A percentile compares a stretch with the other conserved stretches of the same genome.
phyloP scores from a whole-genome alignment of 2,113 vertebrate genomes.

The Caracal caracal region DNA sequence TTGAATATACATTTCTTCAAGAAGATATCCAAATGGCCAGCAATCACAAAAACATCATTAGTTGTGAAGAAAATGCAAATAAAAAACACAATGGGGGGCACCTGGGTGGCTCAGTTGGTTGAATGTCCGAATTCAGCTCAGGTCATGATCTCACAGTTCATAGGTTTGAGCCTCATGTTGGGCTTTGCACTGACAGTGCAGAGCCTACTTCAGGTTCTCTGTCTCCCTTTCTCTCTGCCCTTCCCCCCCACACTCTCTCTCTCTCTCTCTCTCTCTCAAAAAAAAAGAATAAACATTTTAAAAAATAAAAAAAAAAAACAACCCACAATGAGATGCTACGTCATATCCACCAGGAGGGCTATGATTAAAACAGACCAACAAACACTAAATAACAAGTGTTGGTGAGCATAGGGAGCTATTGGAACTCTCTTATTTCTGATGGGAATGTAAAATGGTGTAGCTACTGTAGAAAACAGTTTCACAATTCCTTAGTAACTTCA shows the following conservation, averaged over 20 bases:
- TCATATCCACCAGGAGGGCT: not conserved
- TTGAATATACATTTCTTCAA: no score
- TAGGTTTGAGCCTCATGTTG: not conserved
- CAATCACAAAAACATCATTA: no score
- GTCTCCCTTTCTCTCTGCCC: not conserved
- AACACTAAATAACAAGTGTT: not conserved
- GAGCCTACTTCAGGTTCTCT: not conserved
- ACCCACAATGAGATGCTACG: not conserved
- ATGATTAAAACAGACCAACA: not conserved
- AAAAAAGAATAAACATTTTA: not conserved
- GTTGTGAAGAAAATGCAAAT: no score
- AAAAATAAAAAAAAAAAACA: not conserved
- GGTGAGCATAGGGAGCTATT: not conserved
- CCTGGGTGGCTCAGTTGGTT: not conserved
- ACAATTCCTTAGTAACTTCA: not conserved
- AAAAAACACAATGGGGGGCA: no score
- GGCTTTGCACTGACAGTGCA: not conserved
- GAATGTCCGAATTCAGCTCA: not conserved
- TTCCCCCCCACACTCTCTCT: not conserved
- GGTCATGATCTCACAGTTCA: not conserved
- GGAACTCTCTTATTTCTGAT: not conserved
- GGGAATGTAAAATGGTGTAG: not conserved
- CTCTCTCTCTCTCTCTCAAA: no score
- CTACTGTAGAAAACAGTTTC: not conserved
- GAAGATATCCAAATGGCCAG: no score